Evolutionary conservation across 2,888 invertebrate species (phyloP).

Genomic region (Automeris io): DNA sequence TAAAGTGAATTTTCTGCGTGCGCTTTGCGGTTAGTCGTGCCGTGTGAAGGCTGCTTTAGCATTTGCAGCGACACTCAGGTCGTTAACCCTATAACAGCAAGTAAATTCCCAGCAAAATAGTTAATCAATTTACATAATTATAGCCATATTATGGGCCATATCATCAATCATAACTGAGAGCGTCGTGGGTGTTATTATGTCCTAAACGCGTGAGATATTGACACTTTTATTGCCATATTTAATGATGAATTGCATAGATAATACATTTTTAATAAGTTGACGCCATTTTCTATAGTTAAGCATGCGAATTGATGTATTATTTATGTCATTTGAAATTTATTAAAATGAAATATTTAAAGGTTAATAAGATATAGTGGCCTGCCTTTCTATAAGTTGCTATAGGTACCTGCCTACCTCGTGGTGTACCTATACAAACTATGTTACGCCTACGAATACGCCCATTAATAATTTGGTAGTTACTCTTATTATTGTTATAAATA

Average conservation of each 20-base stretch:
- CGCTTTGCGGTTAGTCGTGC: not conserved
- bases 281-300: conserved; percentile 6
- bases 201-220: conserved; percentile 15
- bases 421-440: no score
- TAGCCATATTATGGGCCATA: conserved; percentile 12
- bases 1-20: not conserved
- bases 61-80: not conserved
- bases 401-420: no score
- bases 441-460: no score
- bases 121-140: conserved; percentile 17
- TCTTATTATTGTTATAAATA: no score
- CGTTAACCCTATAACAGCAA: conserved; percentile 5
- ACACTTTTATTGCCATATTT: conserved; percentile 14
- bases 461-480: no score
- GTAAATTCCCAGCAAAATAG: conserved; percentile 9
- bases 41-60: not conserved
- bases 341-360: no score
- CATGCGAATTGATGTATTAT: not conserved
- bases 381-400: no score
- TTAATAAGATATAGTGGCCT: no score
- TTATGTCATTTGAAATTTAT: conserved; percentile 1
- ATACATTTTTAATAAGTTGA: conserved; percentile 17
- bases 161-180: conserved; percentile 15
- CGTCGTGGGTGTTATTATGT: conserved; percentile 19
- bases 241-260: conserved; percentile 12